phyloP scores from a whole-genome alignment of 2,888 invertebrate genomes.

The Julus scanicus region DNA sequence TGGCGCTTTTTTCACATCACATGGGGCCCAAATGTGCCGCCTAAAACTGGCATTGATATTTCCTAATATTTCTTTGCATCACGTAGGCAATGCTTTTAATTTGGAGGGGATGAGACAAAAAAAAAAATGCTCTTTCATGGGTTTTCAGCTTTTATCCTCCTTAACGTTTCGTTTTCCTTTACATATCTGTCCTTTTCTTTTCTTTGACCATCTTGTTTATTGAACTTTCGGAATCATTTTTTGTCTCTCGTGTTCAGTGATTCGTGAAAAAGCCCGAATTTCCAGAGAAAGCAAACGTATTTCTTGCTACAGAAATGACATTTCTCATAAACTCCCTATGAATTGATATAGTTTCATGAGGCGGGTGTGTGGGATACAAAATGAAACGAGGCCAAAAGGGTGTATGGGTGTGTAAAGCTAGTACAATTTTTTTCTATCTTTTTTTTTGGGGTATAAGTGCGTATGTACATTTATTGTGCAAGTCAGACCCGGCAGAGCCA shows the following conservation, averaged over 20 bases:
- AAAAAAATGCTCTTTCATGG: not conserved
- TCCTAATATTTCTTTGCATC: not conserved
- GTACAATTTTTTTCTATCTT: not conserved
- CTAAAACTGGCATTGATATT: not conserved
- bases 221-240: slow-evolving; percentile 12
- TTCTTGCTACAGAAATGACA: slow-evolving; percentile 15
- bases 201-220: slow-evolving; percentile 17
- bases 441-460: not conserved
- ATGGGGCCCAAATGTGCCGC: not conserved
- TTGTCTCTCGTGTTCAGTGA: slow-evolving; percentile 13
- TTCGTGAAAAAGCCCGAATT: slow-evolving; percentile 25
- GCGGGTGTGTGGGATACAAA: not conserved
- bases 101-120: slow-evolving; percentile 32
- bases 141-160: not conserved
- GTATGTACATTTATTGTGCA: slow-evolving; percentile 9
- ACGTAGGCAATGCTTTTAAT: not conserved
- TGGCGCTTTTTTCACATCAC: not conserved
- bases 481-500: slow-evolving; percentile 13
- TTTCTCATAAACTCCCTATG: slow-evolving; percentile 40
- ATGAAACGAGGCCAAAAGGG: not conserved
- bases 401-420: not conserved
- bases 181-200: not conserved
- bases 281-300: slow-evolving; percentile 7
- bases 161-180: not conserved
- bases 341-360: slow-evolving; percentile 37